A percentile compares a stretch with the other conserved stretches of the same genome.
Conservation (phyloP, 1,140 invertebrate species). For the Drosophila neocordata region DNA sequence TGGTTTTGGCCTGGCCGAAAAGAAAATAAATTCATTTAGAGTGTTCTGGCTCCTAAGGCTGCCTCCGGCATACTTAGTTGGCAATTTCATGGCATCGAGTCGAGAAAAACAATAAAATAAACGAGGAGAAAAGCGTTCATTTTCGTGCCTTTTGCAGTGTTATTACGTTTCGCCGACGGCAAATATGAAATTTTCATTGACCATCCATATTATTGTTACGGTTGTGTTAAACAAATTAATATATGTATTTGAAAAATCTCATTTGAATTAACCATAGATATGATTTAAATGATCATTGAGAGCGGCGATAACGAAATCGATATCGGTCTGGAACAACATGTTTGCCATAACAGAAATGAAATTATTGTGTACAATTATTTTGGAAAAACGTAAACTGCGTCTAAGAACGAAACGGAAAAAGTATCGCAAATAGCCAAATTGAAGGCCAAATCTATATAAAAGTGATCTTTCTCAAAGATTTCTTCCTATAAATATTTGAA, state of each 20-base stretch:
- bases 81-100: constrained; percentile 51
- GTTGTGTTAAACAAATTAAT: constrained; percentile 4
- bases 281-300: constrained; percentile 12
- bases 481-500: not conserved
- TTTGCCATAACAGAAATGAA: constrained; percentile 68
- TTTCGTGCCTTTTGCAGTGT: constrained; percentile 7
- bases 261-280: not conserved
- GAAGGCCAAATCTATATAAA: constrained; percentile 2
- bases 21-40: constrained; percentile 33
- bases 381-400: constrained; percentile 76
- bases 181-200: constrained; percentile 25
- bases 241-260: too few relatives aligned
- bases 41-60: constrained; percentile 47
- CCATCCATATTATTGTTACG: not conserved
- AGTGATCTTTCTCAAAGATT: not conserved
- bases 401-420: constrained; percentile 77
- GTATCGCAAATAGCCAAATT: constrained; percentile 64
- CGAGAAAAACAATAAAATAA: constrained; percentile 49
- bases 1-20: constrained; percentile 13
- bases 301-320: not conserved
- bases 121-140: constrained; percentile 33
- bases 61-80: constrained; percentile 51
- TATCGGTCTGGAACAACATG: constrained; percentile 70
- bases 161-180: constrained; percentile 37
- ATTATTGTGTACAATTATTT: constrained; percentile 71